Percentiles rank a stretch among this genome's conserved stretches.
These are phyloP conservation scores for Tupaia chinensis DNA, from an alignment of 2,113 vertebrate species.

Conservation along the genomic window DNA sequence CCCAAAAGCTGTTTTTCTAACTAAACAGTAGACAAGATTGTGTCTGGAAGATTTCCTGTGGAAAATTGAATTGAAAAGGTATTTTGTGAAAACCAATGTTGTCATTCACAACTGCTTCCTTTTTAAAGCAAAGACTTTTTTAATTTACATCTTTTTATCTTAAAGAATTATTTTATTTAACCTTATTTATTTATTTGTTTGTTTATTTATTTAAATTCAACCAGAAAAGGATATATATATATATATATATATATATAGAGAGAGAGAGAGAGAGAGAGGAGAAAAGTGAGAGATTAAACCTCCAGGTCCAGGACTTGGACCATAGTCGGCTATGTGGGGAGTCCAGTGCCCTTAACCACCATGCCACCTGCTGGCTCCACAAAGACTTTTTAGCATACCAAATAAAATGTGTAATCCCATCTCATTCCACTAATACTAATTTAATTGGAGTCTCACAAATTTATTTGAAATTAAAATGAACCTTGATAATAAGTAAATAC, in stretches of 20 bases:
- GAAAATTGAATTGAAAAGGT: neutral
- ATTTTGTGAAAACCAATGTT: neutral
- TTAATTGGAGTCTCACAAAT: neutral
- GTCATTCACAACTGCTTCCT: neutral
- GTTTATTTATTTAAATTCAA: too few relatives aligned
- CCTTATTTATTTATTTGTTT: too few relatives aligned
- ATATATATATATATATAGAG: too few relatives aligned
- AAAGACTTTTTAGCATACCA: neutral
- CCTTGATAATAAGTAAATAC: neutral
- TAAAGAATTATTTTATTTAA: too few relatives aligned
- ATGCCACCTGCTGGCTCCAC: too few relatives aligned
- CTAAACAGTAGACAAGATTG: neutral
- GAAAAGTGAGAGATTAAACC: too few relatives aligned
- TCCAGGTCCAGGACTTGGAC: too few relatives aligned
- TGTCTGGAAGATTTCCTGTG: neutral
- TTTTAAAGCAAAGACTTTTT: neutral
- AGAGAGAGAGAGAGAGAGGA: too few relatives aligned
- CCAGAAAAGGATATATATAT: too few relatives aligned
- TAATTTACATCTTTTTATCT: too few relatives aligned
- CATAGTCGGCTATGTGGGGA: too few relatives aligned
- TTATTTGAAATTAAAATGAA: constrained; percentile 32
- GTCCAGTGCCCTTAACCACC: too few relatives aligned
- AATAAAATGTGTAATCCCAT: neutral
- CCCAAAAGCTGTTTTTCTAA: neutral
- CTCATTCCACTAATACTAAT: neutral